A percentile compares a stretch with the other conserved stretches of the same genome.
Conservation (phyloP, 2,888 invertebrate species). For the Eupithecia insigniata region DNA sequence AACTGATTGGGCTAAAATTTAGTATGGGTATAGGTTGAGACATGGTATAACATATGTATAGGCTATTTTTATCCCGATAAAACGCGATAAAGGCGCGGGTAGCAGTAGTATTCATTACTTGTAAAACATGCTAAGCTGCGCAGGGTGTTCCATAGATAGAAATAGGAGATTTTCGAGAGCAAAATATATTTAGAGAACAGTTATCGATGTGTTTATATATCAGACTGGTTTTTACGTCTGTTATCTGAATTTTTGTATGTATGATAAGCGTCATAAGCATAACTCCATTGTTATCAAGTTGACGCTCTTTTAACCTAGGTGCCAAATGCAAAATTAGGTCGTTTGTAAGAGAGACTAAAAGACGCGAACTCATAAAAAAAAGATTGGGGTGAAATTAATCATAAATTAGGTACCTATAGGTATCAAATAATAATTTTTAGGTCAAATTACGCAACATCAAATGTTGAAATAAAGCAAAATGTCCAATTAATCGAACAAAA, state of each 20-base stretch:
- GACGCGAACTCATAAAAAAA: not conserved
- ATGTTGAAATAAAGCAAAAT: not conserved
- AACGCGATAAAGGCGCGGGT: too few species aligned
- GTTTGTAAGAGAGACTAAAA: not conserved
- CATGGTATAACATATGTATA: too few species aligned
- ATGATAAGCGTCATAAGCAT: conserved; percentile 3
- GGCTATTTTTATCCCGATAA: too few species aligned
- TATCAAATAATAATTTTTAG: not conserved
- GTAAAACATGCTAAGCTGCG: not conserved
- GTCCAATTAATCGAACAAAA: conserved; percentile 9
- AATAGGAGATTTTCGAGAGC: not conserved
- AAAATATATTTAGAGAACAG: not conserved
- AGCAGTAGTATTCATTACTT: not conserved
- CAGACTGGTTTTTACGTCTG: not conserved
- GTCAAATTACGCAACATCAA: not conserved
- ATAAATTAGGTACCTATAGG: not conserved
- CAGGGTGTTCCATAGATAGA: not conserved
- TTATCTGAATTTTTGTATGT: not conserved
- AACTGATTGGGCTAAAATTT: too few species aligned
- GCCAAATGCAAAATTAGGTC: not conserved
- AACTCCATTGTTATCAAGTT: not conserved
- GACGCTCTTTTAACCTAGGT: not conserved
- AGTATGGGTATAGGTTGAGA: too few species aligned
- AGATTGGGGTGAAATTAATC: not conserved
- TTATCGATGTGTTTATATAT: not conserved